These are phyloP conservation scores for Dynastes grantii DNA, from an alignment of 2,888 invertebrate species.

Conservation along the genomic window DNA sequence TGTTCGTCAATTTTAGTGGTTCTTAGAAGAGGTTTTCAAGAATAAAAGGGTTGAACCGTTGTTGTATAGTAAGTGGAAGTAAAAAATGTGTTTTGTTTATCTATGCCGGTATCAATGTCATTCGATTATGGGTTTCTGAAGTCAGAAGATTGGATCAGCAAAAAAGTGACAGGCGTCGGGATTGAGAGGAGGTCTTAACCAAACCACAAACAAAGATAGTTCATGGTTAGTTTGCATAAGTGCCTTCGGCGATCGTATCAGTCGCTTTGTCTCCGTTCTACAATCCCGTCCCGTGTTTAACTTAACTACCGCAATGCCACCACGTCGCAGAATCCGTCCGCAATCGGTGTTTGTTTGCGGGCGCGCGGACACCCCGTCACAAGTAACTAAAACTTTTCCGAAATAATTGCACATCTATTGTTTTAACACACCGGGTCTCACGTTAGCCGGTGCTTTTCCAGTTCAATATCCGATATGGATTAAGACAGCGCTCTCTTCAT, in stretches of 20 bases:
- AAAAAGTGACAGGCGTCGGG: slow-evolving; percentile 6
- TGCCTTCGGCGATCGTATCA: slow-evolving; percentile 62
- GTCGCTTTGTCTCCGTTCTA: slow-evolving; percentile 67
- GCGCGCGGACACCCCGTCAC: slow-evolving; percentile 19
- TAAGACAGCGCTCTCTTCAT: slow-evolving; percentile 45
- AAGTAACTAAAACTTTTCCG: slow-evolving; percentile 44
- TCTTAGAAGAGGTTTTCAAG: too few species aligned
- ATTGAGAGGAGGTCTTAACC: slow-evolving; percentile 23
- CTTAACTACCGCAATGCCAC: slow-evolving; percentile 64
- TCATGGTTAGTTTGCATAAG: slow-evolving; percentile 67
- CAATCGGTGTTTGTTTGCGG: slow-evolving; percentile 56
- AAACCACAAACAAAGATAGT: slow-evolving; percentile 63
- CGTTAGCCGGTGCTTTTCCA: slow-evolving; percentile 14
- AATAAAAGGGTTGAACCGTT: too few species aligned
- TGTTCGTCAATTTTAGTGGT: too few species aligned
- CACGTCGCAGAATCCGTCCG: slow-evolving; percentile 54
- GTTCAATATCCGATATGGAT: slow-evolving; percentile 48
- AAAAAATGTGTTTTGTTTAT: neutral
- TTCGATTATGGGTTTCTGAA: neutral
- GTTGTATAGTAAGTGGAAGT: too few species aligned
- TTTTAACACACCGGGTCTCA: slow-evolving; percentile 19
- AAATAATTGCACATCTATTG: slow-evolving; percentile 46
- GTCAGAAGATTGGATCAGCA: neutral
- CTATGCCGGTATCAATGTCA: neutral
- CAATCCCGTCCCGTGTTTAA: slow-evolving; percentile 66